Base-by-base conservation (phyloP, 2,113 vertebrate genomes). In the Rana temporaria region DNA sequence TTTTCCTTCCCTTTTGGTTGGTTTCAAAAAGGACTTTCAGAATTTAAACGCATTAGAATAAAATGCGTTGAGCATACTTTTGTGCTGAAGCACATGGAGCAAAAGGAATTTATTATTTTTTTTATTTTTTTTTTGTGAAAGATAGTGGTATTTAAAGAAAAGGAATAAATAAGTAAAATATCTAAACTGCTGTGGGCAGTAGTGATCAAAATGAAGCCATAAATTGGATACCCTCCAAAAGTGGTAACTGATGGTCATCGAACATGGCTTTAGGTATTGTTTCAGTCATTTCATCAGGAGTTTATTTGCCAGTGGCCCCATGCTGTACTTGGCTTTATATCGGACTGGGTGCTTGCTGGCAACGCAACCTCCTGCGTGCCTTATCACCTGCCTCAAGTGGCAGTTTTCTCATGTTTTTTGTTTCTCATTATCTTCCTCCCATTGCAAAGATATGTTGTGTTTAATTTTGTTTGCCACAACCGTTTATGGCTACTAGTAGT, bases 331-430 rank as follows among this genome's bases (percentile, higher is more conserved):
- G 3, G 42, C 42, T 42, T 70, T 22, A 62, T 34, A 20, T 20
- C 7, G 22, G 8, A 15, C 16, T 65, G 75, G 75, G 75, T 18
- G 52, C 75, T 22, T 67, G 12, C 17, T 70, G 65, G 53, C 65
- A 70, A 55, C 34, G 20, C 38, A 26, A 81, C 38, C 60, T 73
- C 69, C 68, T 73, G 60, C 55, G 69, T 81, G 79, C 79, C 79
- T 81, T 81, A 81, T 70, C 78, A 57, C 32, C 42, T 55, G 38
- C 79, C 26, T 73, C 48, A 7, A 15, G 6, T 16, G 26, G 57
- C 60, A 59, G 42, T 48, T 48, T 48, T 48, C 42, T 14, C 42
- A 12, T 48, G 9, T 11, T 42, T 6, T 42, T 48, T 48, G 42
- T 48, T 48, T 48, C 12, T 48, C 42, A 48, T 48, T 8, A 48